Base-by-base conservation (phyloP, 2,888 invertebrate species). In the Scrobipalpa costella region DNA sequence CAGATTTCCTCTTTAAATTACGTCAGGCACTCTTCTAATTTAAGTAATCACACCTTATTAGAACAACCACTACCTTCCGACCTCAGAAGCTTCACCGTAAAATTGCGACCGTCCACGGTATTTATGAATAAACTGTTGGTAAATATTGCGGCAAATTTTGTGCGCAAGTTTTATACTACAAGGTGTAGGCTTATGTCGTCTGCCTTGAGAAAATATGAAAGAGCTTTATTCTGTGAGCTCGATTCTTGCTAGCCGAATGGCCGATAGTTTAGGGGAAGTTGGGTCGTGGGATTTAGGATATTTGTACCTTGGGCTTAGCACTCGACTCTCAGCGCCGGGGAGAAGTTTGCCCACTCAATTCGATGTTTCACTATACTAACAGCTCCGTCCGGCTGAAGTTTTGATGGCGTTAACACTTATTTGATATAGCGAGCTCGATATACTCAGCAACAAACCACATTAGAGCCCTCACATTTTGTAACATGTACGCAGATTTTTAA, bases 1-100 rank as follows among this genome's bases (percentile, higher is more conserved):
- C 77, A 77, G 78, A 80, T 80, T 83, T 68, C 72, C 73, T 65
- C 71, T 73, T 70, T 75, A 73, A 77, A 80, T 78, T 77, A 78
- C 74, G 73, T 70, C 71, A 64, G 65, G 71, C 67, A 38, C 55
- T 19, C 9, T 21, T 64, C 61, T 62, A 17, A 62, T 59, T 59
- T 62, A 59, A 55, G 58, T 58, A 58, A 58, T 64, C 27, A 34
- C 33, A 58, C 47, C 61, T 57, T 60, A 59, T 59, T 40, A 21
- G 27, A 44, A 27, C 27, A 13, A 9, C 33, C 21, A 17, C 21
- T 44, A 11, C 40, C 19, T 21, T 19, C 19, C 7, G 17, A 19
- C 11, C 19, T 17, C 7, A 47, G n/a, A 17, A 17, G 15, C 47
- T 8, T 15, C 19, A 9, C 50, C 7, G 8, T 50, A 11, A 19